phyloP scores from a whole-genome alignment of 2,113 vertebrate genomes.

The Donacobius atricapilla region DNA sequence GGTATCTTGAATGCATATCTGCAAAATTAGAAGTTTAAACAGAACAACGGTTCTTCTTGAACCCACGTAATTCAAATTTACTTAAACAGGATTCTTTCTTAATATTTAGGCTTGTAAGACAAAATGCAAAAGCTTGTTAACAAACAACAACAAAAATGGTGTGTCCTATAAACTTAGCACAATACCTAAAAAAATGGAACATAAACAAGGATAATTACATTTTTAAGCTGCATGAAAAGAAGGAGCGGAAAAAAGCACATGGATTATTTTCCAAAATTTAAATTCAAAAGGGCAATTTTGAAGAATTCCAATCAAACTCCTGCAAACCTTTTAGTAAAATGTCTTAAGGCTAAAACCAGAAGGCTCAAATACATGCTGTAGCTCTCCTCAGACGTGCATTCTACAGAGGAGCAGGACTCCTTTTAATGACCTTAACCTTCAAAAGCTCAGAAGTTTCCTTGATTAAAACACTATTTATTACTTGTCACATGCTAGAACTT shows the following conservation, averaged over 20 bases:
- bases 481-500: not conserved
- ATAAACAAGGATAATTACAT: not conserved
- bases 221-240: not conserved
- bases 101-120: not conserved
- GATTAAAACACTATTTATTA: not conserved
- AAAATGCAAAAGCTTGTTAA: not conserved
- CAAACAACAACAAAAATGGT: not conserved
- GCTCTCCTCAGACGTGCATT: not conserved
- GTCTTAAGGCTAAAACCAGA: not conserved
- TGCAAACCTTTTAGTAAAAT: not conserved
- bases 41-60: not conserved
- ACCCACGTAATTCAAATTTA: not conserved
- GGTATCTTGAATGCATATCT: not conserved
- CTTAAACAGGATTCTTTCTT: not conserved
- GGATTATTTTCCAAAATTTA: not conserved
- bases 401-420: not conserved
- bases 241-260: fast-evolving
- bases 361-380: not conserved
- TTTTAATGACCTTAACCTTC: not conserved
- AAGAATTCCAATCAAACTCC: not conserved
- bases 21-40: not conserved
- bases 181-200: not conserved
- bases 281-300: not conserved
- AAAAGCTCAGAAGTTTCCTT: not conserved
- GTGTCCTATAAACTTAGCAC: not conserved